Percentiles rank a stretch among this genome's conserved stretches.
These are phyloP conservation scores for Halocynthia aurantium DNA, from an alignment of 23 tunicate genomes.

Conservation along the genomic window DNA sequence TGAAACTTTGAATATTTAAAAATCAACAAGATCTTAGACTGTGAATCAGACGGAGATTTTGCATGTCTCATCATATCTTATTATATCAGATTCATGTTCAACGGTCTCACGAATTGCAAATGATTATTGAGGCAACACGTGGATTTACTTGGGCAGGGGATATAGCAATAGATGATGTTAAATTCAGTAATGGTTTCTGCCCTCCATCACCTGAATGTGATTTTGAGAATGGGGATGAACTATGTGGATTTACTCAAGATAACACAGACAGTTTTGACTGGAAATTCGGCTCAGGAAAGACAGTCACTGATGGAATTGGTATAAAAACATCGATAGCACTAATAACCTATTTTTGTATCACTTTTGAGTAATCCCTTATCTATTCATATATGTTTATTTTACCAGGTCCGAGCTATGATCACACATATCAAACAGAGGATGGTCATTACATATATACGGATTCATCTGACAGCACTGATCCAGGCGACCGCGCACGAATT, in stretches of 20 bases:
- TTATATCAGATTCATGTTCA: slow-evolving; percentile 56
- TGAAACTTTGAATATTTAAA: background rate
- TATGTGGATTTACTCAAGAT: slow-evolving; percentile 73
- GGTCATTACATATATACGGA: slow-evolving; percentile 94
- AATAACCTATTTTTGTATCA: too few relatives aligned
- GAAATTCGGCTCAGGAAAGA: slow-evolving; percentile 63
- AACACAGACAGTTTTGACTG: slow-evolving; percentile 59
- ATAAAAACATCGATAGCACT: background rate
- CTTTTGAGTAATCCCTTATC: too few relatives aligned
- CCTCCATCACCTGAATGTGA: slow-evolving; percentile 90
- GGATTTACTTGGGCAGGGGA: slow-evolving; percentile 94
- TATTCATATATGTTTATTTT: too few relatives aligned
- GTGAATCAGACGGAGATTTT: background rate
- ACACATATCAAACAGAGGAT: slow-evolving; percentile 74
- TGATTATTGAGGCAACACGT: slow-evolving; percentile 79
- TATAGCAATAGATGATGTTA: slow-evolving; percentile 94
- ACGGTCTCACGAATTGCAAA: slow-evolving; percentile 56
- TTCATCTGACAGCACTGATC: slow-evolving; percentile 13
- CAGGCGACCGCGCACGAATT: slow-evolving; percentile 43
- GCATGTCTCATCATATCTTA: background rate
- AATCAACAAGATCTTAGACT: background rate
- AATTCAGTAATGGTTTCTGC: slow-evolving; percentile 55
- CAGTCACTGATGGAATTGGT: slow-evolving; percentile 36
- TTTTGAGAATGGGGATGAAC: slow-evolving; percentile 71
- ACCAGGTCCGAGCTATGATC: slow-evolving; percentile 63